Evolutionary conservation across 2,113 vertebrate genomes (phyloP).

Genomic region (Peromyscus polionotus): DNA sequence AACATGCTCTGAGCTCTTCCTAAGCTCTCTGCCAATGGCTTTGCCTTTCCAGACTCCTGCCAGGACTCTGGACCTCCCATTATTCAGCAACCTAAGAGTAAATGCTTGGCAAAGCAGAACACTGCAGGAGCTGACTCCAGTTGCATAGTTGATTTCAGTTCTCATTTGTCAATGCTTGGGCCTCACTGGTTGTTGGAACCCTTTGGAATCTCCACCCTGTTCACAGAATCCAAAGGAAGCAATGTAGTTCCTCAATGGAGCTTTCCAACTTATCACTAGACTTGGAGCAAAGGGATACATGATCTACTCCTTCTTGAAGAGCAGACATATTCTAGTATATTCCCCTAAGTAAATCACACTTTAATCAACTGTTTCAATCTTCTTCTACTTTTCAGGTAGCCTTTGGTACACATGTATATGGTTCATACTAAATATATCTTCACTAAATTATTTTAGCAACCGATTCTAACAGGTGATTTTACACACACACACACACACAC

Average conservation of each 20-base stretch:
- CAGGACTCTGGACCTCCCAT: background rate
- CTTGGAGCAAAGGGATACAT: background rate
- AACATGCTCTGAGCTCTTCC: background rate
- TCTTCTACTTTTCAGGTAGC: background rate
- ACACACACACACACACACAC: background rate
- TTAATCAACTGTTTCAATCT: background rate
- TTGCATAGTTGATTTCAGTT: background rate
- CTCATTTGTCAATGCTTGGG: background rate
- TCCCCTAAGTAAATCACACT: slow-evolving; percentile 23
- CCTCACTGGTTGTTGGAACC: background rate
- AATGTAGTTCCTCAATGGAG: background rate
- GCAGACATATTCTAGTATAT: background rate
- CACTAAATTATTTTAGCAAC: background rate
- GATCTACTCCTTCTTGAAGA: background rate
- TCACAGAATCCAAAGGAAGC: background rate
- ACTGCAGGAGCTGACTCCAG: background rate
- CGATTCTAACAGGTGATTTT: background rate
- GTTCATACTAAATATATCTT: slow-evolving; percentile 51
- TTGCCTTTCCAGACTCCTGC: background rate
- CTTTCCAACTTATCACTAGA: background rate
- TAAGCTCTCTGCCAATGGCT: background rate
- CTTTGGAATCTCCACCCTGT: background rate
- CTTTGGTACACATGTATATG: background rate
- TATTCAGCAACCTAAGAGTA: background rate
- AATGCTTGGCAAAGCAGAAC: background rate